phyloP scores from a whole-genome alignment of 1,140 invertebrate genomes.

The Papilio polyxenes region DNA sequence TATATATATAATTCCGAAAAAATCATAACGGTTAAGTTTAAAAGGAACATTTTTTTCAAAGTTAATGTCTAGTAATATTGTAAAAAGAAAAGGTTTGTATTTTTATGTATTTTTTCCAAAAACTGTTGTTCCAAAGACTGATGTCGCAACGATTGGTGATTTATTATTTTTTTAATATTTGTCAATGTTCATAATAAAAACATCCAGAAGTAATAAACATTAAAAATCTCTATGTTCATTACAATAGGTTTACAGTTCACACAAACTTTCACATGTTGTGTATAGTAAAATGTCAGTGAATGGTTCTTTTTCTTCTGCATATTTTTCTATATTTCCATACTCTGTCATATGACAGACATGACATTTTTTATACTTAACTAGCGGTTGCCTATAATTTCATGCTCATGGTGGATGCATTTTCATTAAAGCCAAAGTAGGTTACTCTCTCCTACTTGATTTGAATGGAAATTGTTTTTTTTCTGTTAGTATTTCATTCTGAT shows the following conservation, averaged over 20 bases:
- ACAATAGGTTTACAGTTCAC: constrained; percentile 1
- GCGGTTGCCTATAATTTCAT: not conserved
- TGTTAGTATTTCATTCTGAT: too few species aligned
- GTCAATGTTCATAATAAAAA: not conserved
- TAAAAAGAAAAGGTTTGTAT: too few species aligned
- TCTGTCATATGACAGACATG: not conserved
- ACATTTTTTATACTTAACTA: not conserved
- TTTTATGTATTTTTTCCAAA: too few species aligned
- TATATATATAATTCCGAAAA: not conserved
- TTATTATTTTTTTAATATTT: too few species aligned
- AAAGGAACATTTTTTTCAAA: not conserved
- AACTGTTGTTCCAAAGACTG: too few species aligned
- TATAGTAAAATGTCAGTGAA: constrained; percentile 8
- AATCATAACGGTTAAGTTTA: not conserved
- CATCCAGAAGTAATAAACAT: not conserved
- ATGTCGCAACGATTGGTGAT: too few species aligned
- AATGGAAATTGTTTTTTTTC: too few species aligned
- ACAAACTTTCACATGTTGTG: not conserved
- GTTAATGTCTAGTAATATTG: not conserved
- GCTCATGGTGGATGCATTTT: not conserved
- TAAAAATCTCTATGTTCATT: not conserved
- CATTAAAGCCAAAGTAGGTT: not conserved
- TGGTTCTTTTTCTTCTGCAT: not conserved
- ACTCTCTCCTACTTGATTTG: not conserved
- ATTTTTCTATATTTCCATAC: not conserved